These are phyloP conservation scores for Cheilosia impressa DNA, from an alignment of 2,888 invertebrate genomes.

Conservation along the genomic window DNA sequence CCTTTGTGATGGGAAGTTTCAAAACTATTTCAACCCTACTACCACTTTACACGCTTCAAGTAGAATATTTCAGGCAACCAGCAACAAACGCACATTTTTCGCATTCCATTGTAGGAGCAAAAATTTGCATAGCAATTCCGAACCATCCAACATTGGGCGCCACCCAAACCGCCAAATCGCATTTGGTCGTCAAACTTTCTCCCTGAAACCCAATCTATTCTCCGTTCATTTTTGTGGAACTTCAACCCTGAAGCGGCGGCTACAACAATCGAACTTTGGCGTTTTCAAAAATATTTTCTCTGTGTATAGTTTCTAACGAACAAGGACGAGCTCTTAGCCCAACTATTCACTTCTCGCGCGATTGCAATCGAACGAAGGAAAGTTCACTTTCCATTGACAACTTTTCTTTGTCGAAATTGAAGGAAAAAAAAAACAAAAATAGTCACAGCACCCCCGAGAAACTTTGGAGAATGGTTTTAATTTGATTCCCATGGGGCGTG, in stretches of 20 bases:
- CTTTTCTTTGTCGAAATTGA: slow-evolving; percentile 31
- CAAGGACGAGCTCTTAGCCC: neutral
- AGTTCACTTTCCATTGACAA: slow-evolving; percentile 37
- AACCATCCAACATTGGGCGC: slow-evolving; percentile 39
- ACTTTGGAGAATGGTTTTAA: slow-evolving; percentile 42
- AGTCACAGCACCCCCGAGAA: slow-evolving; percentile 11
- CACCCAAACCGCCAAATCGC: slow-evolving; percentile 37
- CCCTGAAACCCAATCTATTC: slow-evolving; percentile 23
- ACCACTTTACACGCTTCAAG: neutral
- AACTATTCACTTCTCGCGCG: slow-evolving; percentile 33
- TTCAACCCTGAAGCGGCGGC: neutral
- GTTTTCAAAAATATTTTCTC: slow-evolving; percentile 17
- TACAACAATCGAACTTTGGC: slow-evolving; percentile 34
- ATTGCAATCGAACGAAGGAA: slow-evolving; percentile 24
- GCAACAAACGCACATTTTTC: neutral
- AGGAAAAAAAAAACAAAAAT: slow-evolving; percentile 18
- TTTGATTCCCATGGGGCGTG: slow-evolving; percentile 21
- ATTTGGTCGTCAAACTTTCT: slow-evolving; percentile 9
- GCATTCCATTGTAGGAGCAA: neutral
- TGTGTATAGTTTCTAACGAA: neutral
- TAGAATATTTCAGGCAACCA: neutral
- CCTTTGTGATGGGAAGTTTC: neutral
- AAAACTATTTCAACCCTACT: neutral
- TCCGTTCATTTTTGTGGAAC: neutral
- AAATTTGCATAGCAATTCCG: slow-evolving; percentile 49